These are phyloP conservation scores for Megalopta genalis DNA, from an alignment of 1,140 invertebrate species.

Conservation along the genomic window DNA sequence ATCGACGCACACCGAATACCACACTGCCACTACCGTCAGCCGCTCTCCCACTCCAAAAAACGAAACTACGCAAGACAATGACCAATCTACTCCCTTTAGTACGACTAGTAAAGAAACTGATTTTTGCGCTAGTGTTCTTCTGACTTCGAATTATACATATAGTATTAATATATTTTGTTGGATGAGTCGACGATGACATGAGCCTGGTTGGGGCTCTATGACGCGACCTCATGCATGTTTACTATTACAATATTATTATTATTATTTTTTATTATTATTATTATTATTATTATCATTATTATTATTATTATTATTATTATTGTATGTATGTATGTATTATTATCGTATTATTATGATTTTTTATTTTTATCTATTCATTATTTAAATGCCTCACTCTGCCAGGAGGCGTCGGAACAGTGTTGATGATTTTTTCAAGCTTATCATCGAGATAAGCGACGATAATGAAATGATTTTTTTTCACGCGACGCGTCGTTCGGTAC, in stretches of 20 bases:
- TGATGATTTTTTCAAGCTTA: slow-evolving; percentile 35
- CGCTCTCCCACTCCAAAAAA: slow-evolving; percentile 17
- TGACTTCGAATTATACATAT: slow-evolving; percentile 57
- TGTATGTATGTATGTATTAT: slow-evolving; percentile 61
- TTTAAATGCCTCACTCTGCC: slow-evolving; percentile 3
- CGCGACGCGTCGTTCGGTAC: not conserved
- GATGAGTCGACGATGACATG: slow-evolving; percentile 66
- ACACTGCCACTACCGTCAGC: not conserved
- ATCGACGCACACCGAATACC: not conserved
- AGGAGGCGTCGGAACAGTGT: slow-evolving; percentile 19
- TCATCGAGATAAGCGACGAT: not conserved
- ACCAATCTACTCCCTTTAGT: slow-evolving; percentile 19
- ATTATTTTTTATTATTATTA: slow-evolving; percentile 67
- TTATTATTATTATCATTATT: slow-evolving; percentile 59
- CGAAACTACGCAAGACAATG: not conserved
- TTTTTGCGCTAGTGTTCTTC: slow-evolving; percentile 32
- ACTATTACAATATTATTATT: slow-evolving; percentile 72
- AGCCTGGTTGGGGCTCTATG: slow-evolving; percentile 35
- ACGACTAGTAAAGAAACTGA: slow-evolving; percentile 21
- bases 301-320: slow-evolving; percentile 70
- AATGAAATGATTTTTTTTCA: not conserved
- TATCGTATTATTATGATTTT: slow-evolving; percentile 42
- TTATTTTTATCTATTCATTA: slow-evolving; percentile 43
- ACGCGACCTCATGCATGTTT: slow-evolving; percentile 74
- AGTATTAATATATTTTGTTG: slow-evolving; percentile 80